Evolutionary conservation across 2,113 vertebrate species (phyloP).

Genomic region (Cololabis saira): DNA sequence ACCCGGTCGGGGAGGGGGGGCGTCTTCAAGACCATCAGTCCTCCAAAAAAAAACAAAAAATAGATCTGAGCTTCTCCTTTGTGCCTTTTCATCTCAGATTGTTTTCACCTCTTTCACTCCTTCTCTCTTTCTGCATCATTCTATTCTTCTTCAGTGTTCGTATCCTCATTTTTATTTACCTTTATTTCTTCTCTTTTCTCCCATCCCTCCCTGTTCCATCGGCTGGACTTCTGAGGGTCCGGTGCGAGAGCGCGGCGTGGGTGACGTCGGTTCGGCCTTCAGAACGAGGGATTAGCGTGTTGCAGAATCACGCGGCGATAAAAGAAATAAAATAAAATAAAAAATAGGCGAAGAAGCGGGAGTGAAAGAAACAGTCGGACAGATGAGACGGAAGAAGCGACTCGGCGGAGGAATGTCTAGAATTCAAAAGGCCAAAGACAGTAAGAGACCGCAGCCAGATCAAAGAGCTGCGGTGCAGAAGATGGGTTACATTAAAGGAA

Average conservation of each 20-base stretch:
- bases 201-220: background rate
- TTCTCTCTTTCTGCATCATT: too few species aligned
- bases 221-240: conserved; percentile 1
- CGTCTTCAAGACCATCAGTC: background rate
- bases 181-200: background rate
- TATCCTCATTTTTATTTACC: background rate
- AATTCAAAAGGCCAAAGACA: too few species aligned
- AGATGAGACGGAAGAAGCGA: background rate
- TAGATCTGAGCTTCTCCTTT: background rate
- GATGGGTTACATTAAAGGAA: too few species aligned
- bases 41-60: background rate
- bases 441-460: background rate
- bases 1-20: too few species aligned
- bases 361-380: background rate
- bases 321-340: too few species aligned
- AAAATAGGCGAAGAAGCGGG: conserved; percentile 16
- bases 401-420: background rate
- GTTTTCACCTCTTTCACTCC: background rate
- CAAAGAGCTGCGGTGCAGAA: background rate
- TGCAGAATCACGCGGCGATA: conserved; percentile 33
- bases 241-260: conserved; percentile 27
- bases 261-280: conserved; percentile 39
- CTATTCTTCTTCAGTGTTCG: too few species aligned
- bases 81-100: background rate
- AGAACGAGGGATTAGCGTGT: conserved; percentile 49